Percentiles rank a stretch among this genome's conserved stretches.
These are phyloP conservation scores for Stegophylla sp. DNA, from an alignment of 2,888 invertebrate genomes.

Conservation along the genomic window DNA sequence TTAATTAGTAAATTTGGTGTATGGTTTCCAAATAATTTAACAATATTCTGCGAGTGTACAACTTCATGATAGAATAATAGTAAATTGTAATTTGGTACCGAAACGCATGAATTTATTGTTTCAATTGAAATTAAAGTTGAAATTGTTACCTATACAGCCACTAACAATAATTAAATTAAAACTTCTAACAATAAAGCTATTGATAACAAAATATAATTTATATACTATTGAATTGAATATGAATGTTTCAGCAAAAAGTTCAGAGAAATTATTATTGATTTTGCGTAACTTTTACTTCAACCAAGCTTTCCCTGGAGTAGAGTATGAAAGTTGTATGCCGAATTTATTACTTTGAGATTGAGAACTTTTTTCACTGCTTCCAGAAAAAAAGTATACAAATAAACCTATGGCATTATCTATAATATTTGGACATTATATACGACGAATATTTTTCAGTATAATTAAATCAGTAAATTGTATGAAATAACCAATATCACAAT, in stretches of 20 bases:
- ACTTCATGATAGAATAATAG: too few relatives aligned
- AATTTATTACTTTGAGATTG: slow-evolving; percentile 43
- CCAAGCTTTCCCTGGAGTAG: slow-evolving; percentile 37
- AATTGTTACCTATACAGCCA: not conserved
- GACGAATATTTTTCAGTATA: slow-evolving; percentile 39
- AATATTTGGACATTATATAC: not conserved
- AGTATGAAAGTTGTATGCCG: slow-evolving; percentile 18
- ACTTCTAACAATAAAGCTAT: not conserved
- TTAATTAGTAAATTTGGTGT: too few relatives aligned
- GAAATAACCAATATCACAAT: slow-evolving; percentile 22
- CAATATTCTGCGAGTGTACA: too few relatives aligned
- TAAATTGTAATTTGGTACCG: too few relatives aligned
- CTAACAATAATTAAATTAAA: not conserved
- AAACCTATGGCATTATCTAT: slow-evolving; percentile 46
- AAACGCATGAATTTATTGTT: too few relatives aligned
- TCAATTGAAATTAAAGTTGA: not conserved
- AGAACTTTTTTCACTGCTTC: slow-evolving; percentile 40
- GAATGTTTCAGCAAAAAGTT: slow-evolving; percentile 9
- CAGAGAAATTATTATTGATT: slow-evolving; percentile 12
- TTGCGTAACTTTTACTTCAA: slow-evolving; percentile 12
- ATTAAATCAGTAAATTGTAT: slow-evolving; percentile 18
- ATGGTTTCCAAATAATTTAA: too few relatives aligned
- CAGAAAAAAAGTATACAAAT: slow-evolving; percentile 26
- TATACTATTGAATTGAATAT: slow-evolving; percentile 17
- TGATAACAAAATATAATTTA: slow-evolving; percentile 4